These are phyloP conservation scores for Hippolais icterina DNA, from an alignment of 2,113 vertebrate species.

Conservation along the genomic window DNA sequence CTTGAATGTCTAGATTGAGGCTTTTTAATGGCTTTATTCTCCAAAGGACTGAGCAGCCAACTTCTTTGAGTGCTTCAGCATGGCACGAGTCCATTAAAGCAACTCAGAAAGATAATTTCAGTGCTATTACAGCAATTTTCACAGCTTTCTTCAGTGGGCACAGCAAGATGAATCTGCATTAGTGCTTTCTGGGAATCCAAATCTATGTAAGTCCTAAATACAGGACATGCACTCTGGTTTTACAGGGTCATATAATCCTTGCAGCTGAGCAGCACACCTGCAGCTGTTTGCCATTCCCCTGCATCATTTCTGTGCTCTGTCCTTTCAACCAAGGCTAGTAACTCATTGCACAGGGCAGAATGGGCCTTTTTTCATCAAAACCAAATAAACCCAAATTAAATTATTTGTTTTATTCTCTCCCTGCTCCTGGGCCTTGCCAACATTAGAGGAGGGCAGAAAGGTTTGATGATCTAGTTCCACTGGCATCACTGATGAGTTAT, in stretches of 20 bases:
- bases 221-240: neutral
- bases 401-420: neutral
- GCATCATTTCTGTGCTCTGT: neutral
- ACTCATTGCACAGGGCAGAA: neutral
- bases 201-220: neutral
- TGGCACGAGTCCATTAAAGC: neutral
- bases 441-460: neutral
- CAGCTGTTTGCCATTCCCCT: neutral
- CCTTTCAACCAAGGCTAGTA: neutral
- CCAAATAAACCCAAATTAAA: neutral
- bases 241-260: neutral
- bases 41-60: neutral
- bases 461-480: neutral
- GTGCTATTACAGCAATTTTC: slow-evolving; percentile 37
- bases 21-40: slow-evolving; percentile 34
- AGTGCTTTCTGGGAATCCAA: slow-evolving; percentile 5
- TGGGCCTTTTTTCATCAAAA: neutral
- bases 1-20: neutral
- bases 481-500: neutral
- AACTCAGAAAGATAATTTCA: neutral
- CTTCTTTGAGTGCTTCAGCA: slow-evolving; percentile 15
- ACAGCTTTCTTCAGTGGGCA: neutral
- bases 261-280: neutral
- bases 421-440: neutral
- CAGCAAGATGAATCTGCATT: neutral